Percentiles rank a stretch among this genome's conserved stretches.
Evolutionary conservation across 1,140 invertebrate species (phyloP).

Genomic region (Drosophila virilis): DNA sequence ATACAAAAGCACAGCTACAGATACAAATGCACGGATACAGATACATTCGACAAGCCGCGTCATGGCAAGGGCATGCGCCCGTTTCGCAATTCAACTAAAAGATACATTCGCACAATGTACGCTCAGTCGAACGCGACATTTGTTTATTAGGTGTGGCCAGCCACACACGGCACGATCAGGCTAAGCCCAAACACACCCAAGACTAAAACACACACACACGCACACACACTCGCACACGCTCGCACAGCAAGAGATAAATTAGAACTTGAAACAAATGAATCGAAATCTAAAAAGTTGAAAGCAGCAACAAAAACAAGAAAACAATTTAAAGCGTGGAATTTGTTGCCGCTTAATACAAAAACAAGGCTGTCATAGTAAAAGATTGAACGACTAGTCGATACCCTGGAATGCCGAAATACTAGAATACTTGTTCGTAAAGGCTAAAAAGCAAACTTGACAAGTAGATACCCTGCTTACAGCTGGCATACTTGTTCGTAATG

Average conservation of each 20-base stretch:
- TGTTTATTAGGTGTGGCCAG: conserved; percentile 60
- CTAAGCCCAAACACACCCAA: conserved; percentile 32
- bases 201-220: conserved; percentile 33
- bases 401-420: background rate
- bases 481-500: too few species aligned
- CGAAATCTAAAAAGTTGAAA: conserved; percentile 47
- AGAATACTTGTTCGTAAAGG: too few species aligned
- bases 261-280: conserved; percentile 81
- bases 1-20: conserved; percentile 6
- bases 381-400: background rate
- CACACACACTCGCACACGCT: background rate
- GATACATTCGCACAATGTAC: conserved; percentile 26
- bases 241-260: conserved; percentile 65
- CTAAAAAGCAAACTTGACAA: too few species aligned
- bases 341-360: conserved; percentile 7
- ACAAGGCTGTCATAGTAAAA: background rate
- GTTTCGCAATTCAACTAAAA: conserved; percentile 12
- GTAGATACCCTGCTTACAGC: background rate
- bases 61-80: conserved; percentile 9
- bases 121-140: conserved; percentile 44
- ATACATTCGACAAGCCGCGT: background rate
- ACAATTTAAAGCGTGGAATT: conserved; percentile 41
- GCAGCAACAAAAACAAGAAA: conserved; percentile 58
- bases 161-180: conserved; percentile 36
- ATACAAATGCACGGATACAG: conserved; percentile 6